Conservation (phyloP, 2,113 vertebrate genomes). For the Melanerpes aurifrons region DNA sequence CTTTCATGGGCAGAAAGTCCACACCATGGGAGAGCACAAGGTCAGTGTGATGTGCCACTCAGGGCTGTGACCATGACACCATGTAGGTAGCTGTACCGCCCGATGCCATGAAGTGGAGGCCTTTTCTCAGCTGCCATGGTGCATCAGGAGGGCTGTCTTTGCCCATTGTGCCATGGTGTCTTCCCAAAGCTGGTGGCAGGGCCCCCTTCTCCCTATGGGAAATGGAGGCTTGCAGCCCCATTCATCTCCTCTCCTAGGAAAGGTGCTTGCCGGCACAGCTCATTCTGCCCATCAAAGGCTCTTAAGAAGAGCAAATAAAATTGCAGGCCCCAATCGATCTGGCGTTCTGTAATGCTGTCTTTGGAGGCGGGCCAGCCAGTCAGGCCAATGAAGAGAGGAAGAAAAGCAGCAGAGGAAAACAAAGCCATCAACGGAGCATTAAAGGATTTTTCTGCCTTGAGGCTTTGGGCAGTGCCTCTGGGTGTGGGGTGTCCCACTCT, state of each 20-base stretch:
- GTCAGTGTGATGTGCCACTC: neutral
- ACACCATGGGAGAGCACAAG: rapidly evolving
- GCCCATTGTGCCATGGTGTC: rapidly evolving
- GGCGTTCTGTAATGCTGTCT: conserved; percentile 59
- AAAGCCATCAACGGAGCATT: conserved; percentile 24
- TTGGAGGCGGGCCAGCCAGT: conserved; percentile 63
- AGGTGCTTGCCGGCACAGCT: neutral
- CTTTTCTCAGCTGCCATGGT: neutral
- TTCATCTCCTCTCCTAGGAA: conserved; percentile 26
- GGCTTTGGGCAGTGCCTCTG: neutral
- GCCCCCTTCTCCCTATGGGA: neutral
- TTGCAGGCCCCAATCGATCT: conserved; percentile 64
- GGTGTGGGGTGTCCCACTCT: neutral
- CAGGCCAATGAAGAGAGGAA: neutral
- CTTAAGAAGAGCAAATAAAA: conserved; percentile 68
- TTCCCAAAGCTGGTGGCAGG: neutral
- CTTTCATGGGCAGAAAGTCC: neutral
- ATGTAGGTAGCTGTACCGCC: rapidly evolving
- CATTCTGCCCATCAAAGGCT: conserved; percentile 51
- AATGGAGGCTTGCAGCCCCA: neutral
- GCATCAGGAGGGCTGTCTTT: neutral
- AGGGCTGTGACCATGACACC: neutral
- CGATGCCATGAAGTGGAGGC: neutral
- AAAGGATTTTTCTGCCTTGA: conserved; percentile 23
- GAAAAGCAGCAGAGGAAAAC: conserved; percentile 25